Conservation (phyloP, 2,113 vertebrate genomes). For the Psammodynastes pulverulentus region DNA sequence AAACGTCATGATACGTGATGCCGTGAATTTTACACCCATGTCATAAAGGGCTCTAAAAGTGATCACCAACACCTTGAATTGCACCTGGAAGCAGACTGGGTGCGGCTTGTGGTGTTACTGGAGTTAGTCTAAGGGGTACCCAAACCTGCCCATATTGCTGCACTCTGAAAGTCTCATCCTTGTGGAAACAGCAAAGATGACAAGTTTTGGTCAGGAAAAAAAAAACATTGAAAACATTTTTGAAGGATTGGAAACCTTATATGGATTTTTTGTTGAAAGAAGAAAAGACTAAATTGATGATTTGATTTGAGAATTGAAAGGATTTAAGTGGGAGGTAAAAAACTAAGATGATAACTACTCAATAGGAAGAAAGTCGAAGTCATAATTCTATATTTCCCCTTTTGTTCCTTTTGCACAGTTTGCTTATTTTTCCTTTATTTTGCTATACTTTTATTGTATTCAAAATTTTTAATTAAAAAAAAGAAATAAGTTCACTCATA, state of each 20-base stretch:
- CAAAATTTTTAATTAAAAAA: not conserved
- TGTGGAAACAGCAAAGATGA: not conserved
- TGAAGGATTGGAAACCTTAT: not conserved
- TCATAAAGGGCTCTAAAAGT: not conserved
- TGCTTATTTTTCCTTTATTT: not conserved
- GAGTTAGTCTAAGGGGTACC: not conserved
- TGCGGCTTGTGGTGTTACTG: not conserved
- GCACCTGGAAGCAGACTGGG: not conserved
- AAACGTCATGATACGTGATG: too few relatives aligned
- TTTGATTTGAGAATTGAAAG: not conserved
- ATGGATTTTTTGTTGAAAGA: not conserved
- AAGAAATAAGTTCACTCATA: not conserved
- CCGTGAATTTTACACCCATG: not conserved
- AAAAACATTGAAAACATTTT: not conserved
- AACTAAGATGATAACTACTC: not conserved
- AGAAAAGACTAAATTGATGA: not conserved
- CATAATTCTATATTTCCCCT: not conserved
- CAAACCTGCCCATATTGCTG: accelerated
- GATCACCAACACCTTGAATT: not conserved
- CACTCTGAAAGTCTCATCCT: not conserved
- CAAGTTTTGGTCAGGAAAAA: not conserved
- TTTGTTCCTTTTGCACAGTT: not conserved
- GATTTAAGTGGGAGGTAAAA: not conserved
- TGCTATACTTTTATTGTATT: not conserved
- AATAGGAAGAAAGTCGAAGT: not conserved